Base-by-base conservation (phyloP, 2,797 vertebrate genomes). In the Ctenochaetus hawaiiensis region DNA sequence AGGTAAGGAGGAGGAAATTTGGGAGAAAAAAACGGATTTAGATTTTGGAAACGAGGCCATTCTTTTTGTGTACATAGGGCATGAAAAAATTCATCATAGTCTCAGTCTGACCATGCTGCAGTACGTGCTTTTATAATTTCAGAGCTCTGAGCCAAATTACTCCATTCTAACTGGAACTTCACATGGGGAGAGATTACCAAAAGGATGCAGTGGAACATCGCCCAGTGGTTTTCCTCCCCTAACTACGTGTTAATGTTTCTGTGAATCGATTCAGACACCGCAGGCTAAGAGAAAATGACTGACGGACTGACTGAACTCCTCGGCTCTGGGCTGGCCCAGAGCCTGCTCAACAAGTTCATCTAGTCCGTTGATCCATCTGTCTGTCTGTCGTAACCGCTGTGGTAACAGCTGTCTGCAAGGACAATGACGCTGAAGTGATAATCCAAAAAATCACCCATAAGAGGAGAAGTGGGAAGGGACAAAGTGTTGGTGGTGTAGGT, bases 201-300 rank as follows among this genome's bases (percentile, higher is more conserved):
- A 52, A 81, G 70, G 81, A 87, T 80, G 75, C 53, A 56, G 70
- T 78, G 76, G 83, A 89, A 91, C 72, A 30, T 59, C 5, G 60
- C 70, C 86, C 75, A 6, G 82, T 51, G 74, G 78, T 83, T 90
- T 82, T 75, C 67, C 74, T 78, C 57, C 69, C 56, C 69, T 73
- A 83, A 88, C 84, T 82, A 85, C 53, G 65, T 80, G 78, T 83
- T 84, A 82, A 86, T 87, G 86, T 91, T 87, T 78, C 76, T 85
- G 82, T 78, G 76, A 88, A 91, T 81, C 49, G 17, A 88, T 87
- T 86, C 77, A 84, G 82, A 89, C 80, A 91, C 81, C 68, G 23
- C 82, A 83, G 78, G 68, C 75, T 57, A 65, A 72, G 30, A 80
- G 67, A 73, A 81, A 80, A 71, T 61, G 87, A 84, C 78, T 67